Base-by-base conservation (phyloP, 2,888 invertebrate species). In the Fragum sueziense region DNA sequence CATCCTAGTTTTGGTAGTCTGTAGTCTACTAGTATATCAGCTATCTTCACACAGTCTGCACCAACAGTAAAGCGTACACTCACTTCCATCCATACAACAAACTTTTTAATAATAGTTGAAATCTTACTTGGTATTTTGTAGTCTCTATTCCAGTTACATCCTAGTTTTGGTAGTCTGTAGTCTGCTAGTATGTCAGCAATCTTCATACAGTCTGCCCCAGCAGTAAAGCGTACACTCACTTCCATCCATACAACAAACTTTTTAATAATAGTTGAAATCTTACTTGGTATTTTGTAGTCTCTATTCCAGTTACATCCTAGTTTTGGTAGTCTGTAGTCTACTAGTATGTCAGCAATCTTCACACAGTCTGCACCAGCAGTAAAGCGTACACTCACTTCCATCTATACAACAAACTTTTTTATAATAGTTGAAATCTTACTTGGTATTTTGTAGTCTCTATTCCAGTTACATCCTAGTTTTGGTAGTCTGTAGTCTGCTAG, bases 401-500 rank as follows among this genome's bases (percentile, higher is more conserved):
- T 34, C 20, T 59, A 52, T 20, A 75, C 59, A 6, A 75, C 59
- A 57, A 75, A 57, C 59, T 51, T 22, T 69, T 41, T 9, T n/a
- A n/a, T n/a, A n/a, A n/a, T n/a, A n/a, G n/a, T n/a, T n/a, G n/a
- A n/a, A n/a, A n/a, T 27, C 74, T 29, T 70, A 79, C 81, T 72
- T 54, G 70, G 61, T 59, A 74, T 68, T n/a, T 75, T 70, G n/a
- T 80, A 79, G 52, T 70, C 78, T 20, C 70, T 57, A 68, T 67
- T 61, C 84, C 81, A 84, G 59, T 71, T 78, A 37, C 80, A 80
- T 47, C 20, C 68, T 68, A 74, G 71, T 70, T 71, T 85, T 20
- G 77, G 80, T 11, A 78, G 37, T 27, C 68, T 57, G 9, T 52
- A 47, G 68, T 79, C 69, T 9, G 74, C 34, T 27, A 84, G 75